Evolutionary conservation across 2,113 vertebrate species (phyloP), one percentile per base, ranked within the genome.

Genomic region (Panurus biarmicus): DNA sequence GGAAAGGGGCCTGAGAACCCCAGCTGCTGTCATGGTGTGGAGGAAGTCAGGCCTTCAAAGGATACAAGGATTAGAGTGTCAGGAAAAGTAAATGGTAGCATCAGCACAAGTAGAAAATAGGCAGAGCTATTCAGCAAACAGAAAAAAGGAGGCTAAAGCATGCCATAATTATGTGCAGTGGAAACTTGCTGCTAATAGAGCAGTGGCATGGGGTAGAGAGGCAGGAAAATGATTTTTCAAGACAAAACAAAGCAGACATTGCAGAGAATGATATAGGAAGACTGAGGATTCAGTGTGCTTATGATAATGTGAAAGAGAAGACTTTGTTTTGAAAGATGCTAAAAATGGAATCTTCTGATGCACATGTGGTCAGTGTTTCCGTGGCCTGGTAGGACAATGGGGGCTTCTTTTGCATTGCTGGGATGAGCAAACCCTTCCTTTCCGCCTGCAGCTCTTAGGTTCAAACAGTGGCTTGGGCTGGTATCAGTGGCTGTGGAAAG

Each of bases 81-180:
- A 97, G 95, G 83, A 98, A 97, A 97, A 98, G 97, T 93, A 97
- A 98, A 97, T 96, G 97, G 97, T 97, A 96, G 93, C 97, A 97
- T 98, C 97, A 97, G 97, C 96, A 96, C 91, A 96, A 97, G 97
- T 93, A 97, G 97, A 97, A 98, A 97, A 98, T 97, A 98, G 96
- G 96, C 95, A 96, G 96, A 96, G 93, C 95, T 97, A 91, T 97
- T 97, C 96, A 98, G 97, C 96, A 96, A 97, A 96, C 94, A 97
- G 96, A 95, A 96, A 26, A 86, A 98, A 98, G 97, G 98, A 97
- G 96, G 97, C 95, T 97, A 97, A 97, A 93, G 86, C 97, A 97
- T 97, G 95, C 95, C 96, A 64, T 97, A 97, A 97, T 97, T 97
- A 97, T 89, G 85, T 97, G 85, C 96, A 96, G 97, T 97, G 95